Percentiles rank a stretch among this genome's conserved stretches.
Conservation (phyloP, 2,888 invertebrate genomes). For the Eupithecia inturbata region DNA sequence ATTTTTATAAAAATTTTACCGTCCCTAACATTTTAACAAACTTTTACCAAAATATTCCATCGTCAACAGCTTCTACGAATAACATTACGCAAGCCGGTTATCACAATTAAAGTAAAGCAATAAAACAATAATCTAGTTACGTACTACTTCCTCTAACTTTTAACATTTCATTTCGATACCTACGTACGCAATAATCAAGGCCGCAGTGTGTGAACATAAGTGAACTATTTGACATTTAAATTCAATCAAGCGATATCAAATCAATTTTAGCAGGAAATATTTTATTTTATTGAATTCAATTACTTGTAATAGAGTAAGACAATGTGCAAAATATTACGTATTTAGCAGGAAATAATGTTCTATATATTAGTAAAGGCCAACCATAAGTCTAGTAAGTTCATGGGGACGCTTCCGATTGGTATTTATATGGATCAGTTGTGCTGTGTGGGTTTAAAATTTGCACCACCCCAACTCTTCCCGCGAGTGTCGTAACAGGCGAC, state of each 20-base stretch:
- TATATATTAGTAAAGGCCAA: background rate
- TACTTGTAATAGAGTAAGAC: conserved; percentile 23
- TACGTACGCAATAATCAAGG: conserved; percentile 49
- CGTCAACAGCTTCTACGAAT: background rate
- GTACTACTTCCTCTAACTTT: conserved; percentile 59
- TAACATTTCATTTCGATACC: conserved; percentile 52
- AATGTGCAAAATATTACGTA: background rate
- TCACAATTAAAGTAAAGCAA: conserved; percentile 34
- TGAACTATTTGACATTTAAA: conserved; percentile 43
- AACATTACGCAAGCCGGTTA: conserved; percentile 34
- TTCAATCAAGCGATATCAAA: conserved; percentile 41
- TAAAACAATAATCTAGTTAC: conserved; percentile 51
- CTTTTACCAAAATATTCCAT: conserved; percentile 1
- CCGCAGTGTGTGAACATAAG: conserved; percentile 36
- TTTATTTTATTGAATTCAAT: conserved; percentile 25
- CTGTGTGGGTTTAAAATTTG: too few relatives aligned
- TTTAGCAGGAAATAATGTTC: background rate
- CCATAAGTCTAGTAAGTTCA: background rate
- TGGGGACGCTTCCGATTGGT: too few relatives aligned
- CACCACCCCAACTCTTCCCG: too few relatives aligned
- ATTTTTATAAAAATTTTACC: too few relatives aligned
- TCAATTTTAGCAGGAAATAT: conserved; percentile 29
- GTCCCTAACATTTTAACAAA: background rate
- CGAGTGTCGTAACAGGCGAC: too few relatives aligned
- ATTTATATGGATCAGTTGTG: too few relatives aligned